Conservation (phyloP, 2,113 vertebrate genomes). For the Hyperoodon ampullatus region DNA sequence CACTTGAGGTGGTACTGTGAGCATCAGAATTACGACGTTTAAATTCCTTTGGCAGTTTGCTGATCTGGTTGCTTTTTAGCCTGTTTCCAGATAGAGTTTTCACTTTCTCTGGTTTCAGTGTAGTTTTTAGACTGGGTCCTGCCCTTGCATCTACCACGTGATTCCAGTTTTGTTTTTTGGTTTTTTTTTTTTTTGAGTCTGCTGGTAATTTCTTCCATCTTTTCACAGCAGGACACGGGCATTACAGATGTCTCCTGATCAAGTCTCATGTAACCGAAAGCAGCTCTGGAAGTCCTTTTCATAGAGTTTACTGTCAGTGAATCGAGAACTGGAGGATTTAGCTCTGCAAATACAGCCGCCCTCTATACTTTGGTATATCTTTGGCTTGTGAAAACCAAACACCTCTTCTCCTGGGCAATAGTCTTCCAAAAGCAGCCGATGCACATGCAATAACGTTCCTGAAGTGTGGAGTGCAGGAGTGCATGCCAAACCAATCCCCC, state of each 20-base stretch:
- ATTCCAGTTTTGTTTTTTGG: no score
- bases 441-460: no score
- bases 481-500: no score
- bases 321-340: slow-evolving; percentile 98
- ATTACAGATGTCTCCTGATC: no score
- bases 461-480: no score
- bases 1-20: slow-evolving; percentile 97
- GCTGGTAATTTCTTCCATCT: no score
- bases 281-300: slow-evolving; percentile 98
- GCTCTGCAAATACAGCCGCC: slow-evolving; percentile 99
- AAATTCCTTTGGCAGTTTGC: slow-evolving; percentile 92
- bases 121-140: slow-evolving; percentile 92
- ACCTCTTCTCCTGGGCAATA: slow-evolving; percentile 86
- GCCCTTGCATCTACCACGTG: slow-evolving; percentile 94
- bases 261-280: slow-evolving; percentile 88
- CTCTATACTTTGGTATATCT: slow-evolving; percentile 93
- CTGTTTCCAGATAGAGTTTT: slow-evolving; percentile 87
- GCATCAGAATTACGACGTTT: slow-evolving; percentile 96
- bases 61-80: slow-evolving; percentile 93
- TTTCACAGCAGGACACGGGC: no score
- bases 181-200: no score
- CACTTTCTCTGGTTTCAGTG: slow-evolving; percentile 92
- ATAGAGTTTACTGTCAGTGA: slow-evolving; percentile 98
- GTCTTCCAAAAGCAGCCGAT: slow-evolving; percentile 53
- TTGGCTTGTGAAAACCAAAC: slow-evolving; percentile 99